Evolutionary conservation across 2,797 vertebrate species (phyloP), one percentile per base, ranked within the genome.

Genomic region (Bucorvus abyssinicus): DNA sequence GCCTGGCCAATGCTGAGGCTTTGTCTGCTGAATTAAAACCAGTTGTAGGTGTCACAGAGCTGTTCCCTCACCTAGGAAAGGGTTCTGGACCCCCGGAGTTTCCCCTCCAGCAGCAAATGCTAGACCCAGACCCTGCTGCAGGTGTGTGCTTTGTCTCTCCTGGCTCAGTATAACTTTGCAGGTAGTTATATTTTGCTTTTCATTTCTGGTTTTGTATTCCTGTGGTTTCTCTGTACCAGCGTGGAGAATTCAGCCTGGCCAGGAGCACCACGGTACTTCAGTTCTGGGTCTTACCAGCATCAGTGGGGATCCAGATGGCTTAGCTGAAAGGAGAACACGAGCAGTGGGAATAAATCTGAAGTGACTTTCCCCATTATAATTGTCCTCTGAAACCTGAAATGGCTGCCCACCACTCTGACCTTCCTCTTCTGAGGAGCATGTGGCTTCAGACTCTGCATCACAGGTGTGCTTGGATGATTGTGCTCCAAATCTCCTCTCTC

Each of bases 311-410:
- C 38, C 38, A 56, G 10, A 3, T n/a, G 29, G 27, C 21, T 42
- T 27, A 68, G 21, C 49, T 20, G 36, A 74, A 63, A 26, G 23
- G 36, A 6, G 64, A 77, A 45, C 20, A 10, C n/a, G 18, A 53
- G 13, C 0, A 0, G 19, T 7, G 2, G 0, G 1, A 61, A 55
- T 36, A 50, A 56, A 64, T 47, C 30, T 23, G 38, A 59, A 87
- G 23, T 12, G 9, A 34, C 9, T 61, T 80, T 40, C 56, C 69
- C 18, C 2, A 0, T 57, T 59, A 7, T 13, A 45, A 36, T 49
- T 24, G 13, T 22, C 16, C 14, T 52, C 69, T 42, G 68, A 38
- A 50, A 29, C 32, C 29, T 34, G 75, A 56, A 32, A 7, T 13
- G 38, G 29, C 59, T 38, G 40, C 50, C 42, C 38, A 8, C 50